A percentile compares a stretch with the other conserved stretches of the same genome.
phyloP scores from a whole-genome alignment of 2,113 vertebrate species.

The Delphinapterus leucas region DNA sequence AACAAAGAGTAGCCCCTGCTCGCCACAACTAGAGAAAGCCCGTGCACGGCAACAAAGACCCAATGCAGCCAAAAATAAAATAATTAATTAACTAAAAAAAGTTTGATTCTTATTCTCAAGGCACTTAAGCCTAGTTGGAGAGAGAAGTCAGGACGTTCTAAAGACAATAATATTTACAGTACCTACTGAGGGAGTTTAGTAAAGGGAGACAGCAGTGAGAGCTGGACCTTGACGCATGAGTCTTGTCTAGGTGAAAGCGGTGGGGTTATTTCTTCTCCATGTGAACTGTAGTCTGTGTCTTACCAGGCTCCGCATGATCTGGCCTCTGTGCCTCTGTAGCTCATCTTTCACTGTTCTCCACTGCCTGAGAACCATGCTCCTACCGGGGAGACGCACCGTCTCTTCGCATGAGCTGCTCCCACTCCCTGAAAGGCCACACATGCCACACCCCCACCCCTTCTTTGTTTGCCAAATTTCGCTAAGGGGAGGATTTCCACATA shows the following conservation, averaged over 20 bases:
- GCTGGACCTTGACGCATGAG: background rate
- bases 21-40: too few relatives aligned
- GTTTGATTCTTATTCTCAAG: slow-evolving; percentile 2
- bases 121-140: background rate
- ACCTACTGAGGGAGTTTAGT: background rate
- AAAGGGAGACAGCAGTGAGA: background rate
- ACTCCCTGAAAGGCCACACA: background rate
- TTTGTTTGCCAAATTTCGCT: background rate
- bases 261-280: background rate
- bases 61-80: too few relatives aligned
- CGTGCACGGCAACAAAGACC: too few relatives aligned
- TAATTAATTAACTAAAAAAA: background rate
- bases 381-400: background rate
- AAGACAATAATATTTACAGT: background rate
- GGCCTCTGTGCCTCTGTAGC: background rate
- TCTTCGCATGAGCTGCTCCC: background rate
- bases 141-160: background rate
- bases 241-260: background rate
- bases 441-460: background rate
- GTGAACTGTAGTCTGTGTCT: background rate
- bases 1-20: too few relatives aligned
- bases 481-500: background rate
- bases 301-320: background rate
- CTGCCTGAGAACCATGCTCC: background rate
- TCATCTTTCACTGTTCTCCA: background rate